Conservation (phyloP, 2,113 vertebrate species). For the Helogale parvula region DNA sequence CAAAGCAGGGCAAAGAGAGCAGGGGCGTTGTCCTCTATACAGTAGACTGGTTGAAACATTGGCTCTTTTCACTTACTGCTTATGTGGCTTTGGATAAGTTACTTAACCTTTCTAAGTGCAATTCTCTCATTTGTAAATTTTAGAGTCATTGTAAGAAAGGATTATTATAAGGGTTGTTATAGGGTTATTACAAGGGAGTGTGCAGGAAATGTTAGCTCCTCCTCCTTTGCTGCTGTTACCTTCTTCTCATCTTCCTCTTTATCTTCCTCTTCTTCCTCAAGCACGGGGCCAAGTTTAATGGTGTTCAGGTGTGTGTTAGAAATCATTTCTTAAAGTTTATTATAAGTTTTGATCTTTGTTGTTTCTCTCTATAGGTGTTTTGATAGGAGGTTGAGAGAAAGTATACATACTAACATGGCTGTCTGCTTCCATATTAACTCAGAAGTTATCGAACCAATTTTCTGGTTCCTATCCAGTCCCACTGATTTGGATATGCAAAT, state of each 20-base stretch:
- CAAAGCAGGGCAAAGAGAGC: background rate
- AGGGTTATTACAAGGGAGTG: background rate
- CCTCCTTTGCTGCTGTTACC: background rate
- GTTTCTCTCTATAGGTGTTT: background rate
- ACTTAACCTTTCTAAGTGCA: background rate
- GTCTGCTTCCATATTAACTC: background rate
- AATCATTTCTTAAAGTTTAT: background rate
- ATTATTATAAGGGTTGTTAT: background rate
- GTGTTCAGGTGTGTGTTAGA: background rate
- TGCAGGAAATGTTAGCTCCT: background rate
- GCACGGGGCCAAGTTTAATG: background rate
- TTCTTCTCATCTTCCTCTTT: background rate
- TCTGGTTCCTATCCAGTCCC: background rate
- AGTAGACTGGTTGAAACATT: background rate
- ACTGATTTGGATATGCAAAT: background rate
- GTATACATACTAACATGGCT: background rate
- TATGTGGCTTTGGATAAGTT: background rate
- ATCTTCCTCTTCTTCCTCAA: background rate
- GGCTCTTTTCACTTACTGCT: background rate
- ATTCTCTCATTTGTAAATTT: background rate
- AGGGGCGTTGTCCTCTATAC: background rate
- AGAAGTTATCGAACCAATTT: conserved; percentile 22
- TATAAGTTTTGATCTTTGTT: conserved; percentile 36
- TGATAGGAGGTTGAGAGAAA: conserved; percentile 15
- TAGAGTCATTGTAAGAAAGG: background rate